A percentile compares a stretch with the other conserved stretches of the same genome.
phyloP scores from a whole-genome alignment of 2,113 vertebrate genomes.

The Gallinago undulata region DNA sequence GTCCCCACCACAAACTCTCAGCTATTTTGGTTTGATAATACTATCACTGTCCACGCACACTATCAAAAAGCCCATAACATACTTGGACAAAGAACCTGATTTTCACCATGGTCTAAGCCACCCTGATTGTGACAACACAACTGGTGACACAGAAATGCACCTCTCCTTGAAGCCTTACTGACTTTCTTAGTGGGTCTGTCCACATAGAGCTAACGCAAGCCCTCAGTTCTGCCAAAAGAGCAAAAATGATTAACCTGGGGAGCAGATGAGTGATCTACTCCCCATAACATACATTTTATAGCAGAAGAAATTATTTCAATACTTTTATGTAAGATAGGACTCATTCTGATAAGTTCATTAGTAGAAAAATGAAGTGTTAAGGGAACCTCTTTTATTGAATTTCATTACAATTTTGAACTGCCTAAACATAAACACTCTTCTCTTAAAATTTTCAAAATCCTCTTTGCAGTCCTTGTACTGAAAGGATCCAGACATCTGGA shows the following conservation, averaged over 20 bases:
- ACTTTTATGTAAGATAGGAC: neutral
- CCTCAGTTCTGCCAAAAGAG: neutral
- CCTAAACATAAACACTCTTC: neutral
- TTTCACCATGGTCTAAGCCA: too few species aligned
- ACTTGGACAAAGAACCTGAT: neutral
- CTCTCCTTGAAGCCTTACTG: neutral
- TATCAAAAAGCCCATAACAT: neutral
- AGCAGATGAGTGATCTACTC: neutral
- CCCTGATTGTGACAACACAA: too few species aligned
- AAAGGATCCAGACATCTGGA: neutral
- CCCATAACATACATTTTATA: neutral
- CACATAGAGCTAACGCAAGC: neutral
- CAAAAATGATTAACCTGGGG: neutral
- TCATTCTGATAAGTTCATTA: neutral
- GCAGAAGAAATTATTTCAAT: neutral
- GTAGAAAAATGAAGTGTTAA: neutral
- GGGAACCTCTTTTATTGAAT: neutral
- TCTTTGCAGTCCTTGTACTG: neutral
- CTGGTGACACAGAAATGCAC: too few species aligned
- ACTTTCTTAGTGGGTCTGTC: neutral
- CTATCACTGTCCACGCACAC: neutral
- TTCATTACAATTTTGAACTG: neutral
- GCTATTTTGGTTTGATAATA: neutral
- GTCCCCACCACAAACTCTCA: neutral
- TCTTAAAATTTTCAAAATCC: neutral